Base-by-base conservation (phyloP, 2,113 vertebrate genomes). In the Apteryx mantelli region DNA sequence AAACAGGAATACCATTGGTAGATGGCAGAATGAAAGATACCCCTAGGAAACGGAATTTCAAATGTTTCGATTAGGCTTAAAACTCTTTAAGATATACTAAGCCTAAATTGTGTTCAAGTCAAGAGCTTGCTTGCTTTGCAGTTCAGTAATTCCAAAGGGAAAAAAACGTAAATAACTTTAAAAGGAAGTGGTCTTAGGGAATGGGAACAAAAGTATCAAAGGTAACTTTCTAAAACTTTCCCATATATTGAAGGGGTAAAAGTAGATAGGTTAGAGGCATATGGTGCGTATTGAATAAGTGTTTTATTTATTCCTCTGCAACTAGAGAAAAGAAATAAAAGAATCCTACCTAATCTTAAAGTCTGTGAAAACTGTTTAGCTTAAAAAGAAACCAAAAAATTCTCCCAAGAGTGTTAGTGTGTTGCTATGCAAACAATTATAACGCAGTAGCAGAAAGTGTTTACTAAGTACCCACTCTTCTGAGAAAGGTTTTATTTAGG, bases 401-500 rank as follows among this genome's bases (percentile, higher is more conserved):
- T 98, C 85, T 95, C 69, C 36, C 58, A 16, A 89, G 87, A 90
- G 64, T 71, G 52, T 82, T 96, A 85, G 77, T 90, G 93, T 82
- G 91, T 97, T 97, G 95, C 95, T 96, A 98, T 97, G 92, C 89
- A 89, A 97, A 91, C 93, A 89, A 16, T 91, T 92, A 48, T 85
- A 86, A 88, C 85, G 95, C 94, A 80, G 55, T 63, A 90, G 96
- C 48, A 82, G 80, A 94, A 93, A 90, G 86, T 80, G 91, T 92
- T 82, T 95, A 63, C 89, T 82, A 90, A 90, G 76, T 61, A 73
- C 64, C 76, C 30, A 13, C 64, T 96, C 2, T 89, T 93, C 65
- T 89, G 70, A 93, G 91, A 74, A 75, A 82, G 80, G 74, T 94
- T 90, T 96, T 95, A 78, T 96, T 77, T 95, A 81, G 89, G 53